Percentiles rank a stretch among this genome's conserved stretches.
These are phyloP conservation scores for Allobates femoralis DNA, from an alignment of 2,797 vertebrate species.

Conservation along the genomic window DNA sequence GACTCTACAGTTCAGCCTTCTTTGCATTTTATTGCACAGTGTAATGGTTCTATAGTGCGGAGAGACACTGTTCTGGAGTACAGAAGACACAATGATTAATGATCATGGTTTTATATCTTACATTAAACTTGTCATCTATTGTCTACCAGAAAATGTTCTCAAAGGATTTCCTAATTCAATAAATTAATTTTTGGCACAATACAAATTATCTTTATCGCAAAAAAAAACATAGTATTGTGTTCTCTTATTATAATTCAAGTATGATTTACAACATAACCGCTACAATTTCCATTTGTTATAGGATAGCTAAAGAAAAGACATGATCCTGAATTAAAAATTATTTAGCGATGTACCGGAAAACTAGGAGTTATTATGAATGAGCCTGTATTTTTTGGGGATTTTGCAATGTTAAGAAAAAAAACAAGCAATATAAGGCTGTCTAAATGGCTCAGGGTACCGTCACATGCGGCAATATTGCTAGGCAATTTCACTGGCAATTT, in stretches of 20 bases:
- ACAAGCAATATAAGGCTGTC: too few species aligned
- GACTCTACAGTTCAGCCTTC: not conserved
- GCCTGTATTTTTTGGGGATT: not conserved
- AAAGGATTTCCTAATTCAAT: not conserved
- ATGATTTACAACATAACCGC: not conserved
- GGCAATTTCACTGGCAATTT: too few species aligned
- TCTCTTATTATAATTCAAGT: not conserved
- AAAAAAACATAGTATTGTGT: not conserved
- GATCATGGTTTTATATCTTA: not conserved
- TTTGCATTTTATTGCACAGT: not conserved
- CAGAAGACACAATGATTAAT: not conserved
- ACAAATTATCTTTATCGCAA: not conserved
- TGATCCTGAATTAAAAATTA: not conserved
- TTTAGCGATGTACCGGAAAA: not conserved
- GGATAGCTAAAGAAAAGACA: not conserved
- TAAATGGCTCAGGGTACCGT: too few species aligned
- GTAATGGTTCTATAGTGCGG: not conserved
- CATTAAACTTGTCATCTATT: not conserved
- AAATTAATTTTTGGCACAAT: not conserved
- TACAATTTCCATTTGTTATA: not conserved
- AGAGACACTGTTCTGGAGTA: not conserved
- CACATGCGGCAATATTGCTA: too few species aligned
- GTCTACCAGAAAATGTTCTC: not conserved
- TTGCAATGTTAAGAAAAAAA: not conserved
- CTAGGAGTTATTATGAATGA: not conserved